phyloP scores from a whole-genome alignment of 2,888 invertebrate species.

The Anthophora plumipes region DNA sequence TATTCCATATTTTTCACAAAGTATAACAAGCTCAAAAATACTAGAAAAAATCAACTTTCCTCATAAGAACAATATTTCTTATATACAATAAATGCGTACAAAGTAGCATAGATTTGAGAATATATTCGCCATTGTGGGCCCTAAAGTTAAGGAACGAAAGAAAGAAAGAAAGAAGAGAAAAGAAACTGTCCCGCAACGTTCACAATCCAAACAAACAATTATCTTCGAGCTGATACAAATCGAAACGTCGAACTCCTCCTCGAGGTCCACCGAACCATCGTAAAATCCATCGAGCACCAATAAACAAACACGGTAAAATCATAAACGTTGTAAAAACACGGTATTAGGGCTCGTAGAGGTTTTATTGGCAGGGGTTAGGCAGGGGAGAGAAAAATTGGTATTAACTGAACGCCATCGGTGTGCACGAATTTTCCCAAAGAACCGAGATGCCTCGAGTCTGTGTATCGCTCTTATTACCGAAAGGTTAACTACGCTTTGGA shows the following conservation, averaged over 20 bases:
- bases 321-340: neutral
- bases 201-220: too few relatives aligned
- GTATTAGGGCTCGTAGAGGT: conserved; percentile 1
- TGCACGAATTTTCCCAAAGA: neutral
- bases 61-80: too few relatives aligned
- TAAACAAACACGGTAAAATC: neutral
- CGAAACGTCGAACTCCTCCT: neutral
- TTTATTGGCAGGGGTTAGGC: conserved; percentile 1
- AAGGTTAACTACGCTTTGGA: conserved; percentile 52
- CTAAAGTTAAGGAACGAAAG: too few relatives aligned
- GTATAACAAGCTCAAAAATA: too few relatives aligned
- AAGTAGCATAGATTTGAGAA: too few relatives aligned
- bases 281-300: neutral
- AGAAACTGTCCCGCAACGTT: too few relatives aligned
- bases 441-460: neutral
- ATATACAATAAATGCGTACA: too few relatives aligned
- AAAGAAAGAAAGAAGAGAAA: too few relatives aligned
- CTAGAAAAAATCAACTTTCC: too few relatives aligned
- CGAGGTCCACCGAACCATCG: neutral
- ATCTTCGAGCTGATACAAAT: too few relatives aligned
- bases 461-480: conserved; percentile 27
- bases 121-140: too few relatives aligned
- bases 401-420: neutral
- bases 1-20: too few relatives aligned
- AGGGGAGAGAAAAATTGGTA: neutral